Evolutionary conservation across 2,113 vertebrate genomes (phyloP).

Genomic region (Microcebus murinus): DNA sequence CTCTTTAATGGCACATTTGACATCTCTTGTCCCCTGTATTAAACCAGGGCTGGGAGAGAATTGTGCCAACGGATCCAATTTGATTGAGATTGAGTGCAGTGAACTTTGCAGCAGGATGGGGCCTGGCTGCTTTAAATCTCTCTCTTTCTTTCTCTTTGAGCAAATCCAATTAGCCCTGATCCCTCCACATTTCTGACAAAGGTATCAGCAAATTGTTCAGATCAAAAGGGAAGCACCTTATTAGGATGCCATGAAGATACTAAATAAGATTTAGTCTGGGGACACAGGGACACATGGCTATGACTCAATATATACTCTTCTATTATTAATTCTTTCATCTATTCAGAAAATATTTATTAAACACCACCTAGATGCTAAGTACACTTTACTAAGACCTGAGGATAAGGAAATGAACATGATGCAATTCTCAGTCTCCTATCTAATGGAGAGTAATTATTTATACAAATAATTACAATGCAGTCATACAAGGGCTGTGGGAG

Average conservation of each 20-base stretch:
- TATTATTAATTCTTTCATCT: constrained; percentile 33
- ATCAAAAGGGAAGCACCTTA: constrained; percentile 10
- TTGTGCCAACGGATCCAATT: not conserved
- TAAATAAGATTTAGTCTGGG: constrained; percentile 34
- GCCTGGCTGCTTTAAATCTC: not conserved
- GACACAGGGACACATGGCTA: not conserved
- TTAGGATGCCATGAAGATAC: not conserved
- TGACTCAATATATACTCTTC: not conserved
- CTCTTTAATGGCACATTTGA: not conserved
- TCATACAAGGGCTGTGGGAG: not conserved
- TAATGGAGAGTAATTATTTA: not conserved
- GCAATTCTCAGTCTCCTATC: not conserved
- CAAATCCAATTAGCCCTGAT: not conserved
- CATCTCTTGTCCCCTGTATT: not conserved
- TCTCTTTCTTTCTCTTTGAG: not conserved
- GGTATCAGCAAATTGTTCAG: not conserved
- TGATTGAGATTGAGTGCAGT: constrained; percentile 14
- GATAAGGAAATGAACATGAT: not conserved
- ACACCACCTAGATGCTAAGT: not conserved
- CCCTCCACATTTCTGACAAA: not conserved
- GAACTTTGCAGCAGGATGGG: not conserved
- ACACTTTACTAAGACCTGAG: constrained; percentile 4
- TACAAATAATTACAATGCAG: not conserved
- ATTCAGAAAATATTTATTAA: constrained; percentile 8
- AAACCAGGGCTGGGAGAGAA: constrained; percentile 25